Conservation (phyloP, 1,140 invertebrate species). For the Formica exsecta region DNA sequence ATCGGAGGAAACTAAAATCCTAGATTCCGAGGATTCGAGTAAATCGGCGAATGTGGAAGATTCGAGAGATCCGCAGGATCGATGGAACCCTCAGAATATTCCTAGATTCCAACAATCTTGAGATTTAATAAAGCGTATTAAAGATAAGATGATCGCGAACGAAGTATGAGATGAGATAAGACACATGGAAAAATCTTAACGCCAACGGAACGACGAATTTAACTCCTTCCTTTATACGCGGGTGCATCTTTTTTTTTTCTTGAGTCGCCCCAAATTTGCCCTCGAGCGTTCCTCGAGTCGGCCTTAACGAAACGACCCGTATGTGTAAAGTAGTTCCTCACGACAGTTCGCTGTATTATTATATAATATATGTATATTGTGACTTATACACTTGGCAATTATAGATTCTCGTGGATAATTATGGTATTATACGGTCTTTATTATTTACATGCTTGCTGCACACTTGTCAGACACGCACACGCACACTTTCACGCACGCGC, state of each 20-base stretch:
- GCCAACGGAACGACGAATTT: constrained; percentile 37
- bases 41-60: neutral
- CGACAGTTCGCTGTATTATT: constrained; percentile 52
- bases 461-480: constrained; percentile 42
- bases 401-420: constrained; percentile 57
- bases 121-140: constrained; percentile 2
- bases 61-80: neutral
- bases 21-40: neutral
- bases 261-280: constrained; percentile 4
- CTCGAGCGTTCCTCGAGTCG: constrained; percentile 16
- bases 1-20: neutral
- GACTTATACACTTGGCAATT: constrained; percentile 57
- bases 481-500: constrained; percentile 48
- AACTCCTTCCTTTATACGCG: neutral
- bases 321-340: constrained; percentile 45
- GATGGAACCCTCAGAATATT: neutral
- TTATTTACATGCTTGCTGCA: constrained; percentile 64
- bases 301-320: constrained; percentile 27
- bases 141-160: constrained; percentile 49
- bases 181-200: constrained; percentile 55
- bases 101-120: constrained; percentile 22
- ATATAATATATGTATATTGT: constrained; percentile 37
- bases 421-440: constrained; percentile 56
- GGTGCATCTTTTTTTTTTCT: constrained; percentile 5
- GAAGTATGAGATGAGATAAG: constrained; percentile 55